Percentiles rank a stretch among this genome's conserved stretches.
Evolutionary conservation across 92 coral and sea anemone species (phyloP).

Genomic region (Zoanthus sansibaricus): DNA sequence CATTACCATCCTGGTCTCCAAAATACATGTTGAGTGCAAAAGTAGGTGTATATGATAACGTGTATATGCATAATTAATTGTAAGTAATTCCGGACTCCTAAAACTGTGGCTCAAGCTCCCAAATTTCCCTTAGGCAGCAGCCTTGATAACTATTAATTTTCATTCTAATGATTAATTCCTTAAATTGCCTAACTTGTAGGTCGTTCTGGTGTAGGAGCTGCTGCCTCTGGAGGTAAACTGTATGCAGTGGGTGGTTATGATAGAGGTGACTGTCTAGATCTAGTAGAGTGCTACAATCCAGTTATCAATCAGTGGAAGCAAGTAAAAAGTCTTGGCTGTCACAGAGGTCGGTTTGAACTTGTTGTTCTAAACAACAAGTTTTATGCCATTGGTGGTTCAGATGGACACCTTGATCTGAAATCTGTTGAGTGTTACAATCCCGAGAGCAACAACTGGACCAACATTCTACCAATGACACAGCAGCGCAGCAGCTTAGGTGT

Average conservation of each 20-base stretch:
- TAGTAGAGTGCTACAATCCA: conserved; percentile 88
- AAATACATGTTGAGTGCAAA: no score
- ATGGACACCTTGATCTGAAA: conserved; percentile 86
- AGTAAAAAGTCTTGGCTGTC: conserved; percentile 72
- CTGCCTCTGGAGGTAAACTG: conserved; percentile 82
- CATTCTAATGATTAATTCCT: no score
- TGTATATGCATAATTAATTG: no score
- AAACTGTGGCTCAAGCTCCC: no score
- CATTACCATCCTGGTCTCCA: no score
- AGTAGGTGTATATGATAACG: no score
- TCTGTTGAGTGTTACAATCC: conserved; percentile 88
- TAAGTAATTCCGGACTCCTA: no score
- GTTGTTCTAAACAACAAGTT: conserved; percentile 76
- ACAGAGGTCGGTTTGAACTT: conserved; percentile 87
- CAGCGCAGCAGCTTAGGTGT: conserved; percentile 94
- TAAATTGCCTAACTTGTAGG: conserved; percentile 60
- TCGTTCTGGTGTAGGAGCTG: conserved; percentile 98
- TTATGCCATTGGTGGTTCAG: conserved; percentile 97
- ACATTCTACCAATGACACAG: conserved; percentile 77
- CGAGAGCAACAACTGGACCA: conserved; percentile 74
- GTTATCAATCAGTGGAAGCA: conserved; percentile 92
- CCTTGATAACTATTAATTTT: no score
- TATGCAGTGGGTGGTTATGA: conserved; percentile 99
- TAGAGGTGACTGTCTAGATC: conserved; percentile 89
- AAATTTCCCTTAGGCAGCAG: no score